These are phyloP conservation scores for Torymus texanus DNA, from an alignment of 2,888 invertebrate species.

Conservation along the genomic window DNA sequence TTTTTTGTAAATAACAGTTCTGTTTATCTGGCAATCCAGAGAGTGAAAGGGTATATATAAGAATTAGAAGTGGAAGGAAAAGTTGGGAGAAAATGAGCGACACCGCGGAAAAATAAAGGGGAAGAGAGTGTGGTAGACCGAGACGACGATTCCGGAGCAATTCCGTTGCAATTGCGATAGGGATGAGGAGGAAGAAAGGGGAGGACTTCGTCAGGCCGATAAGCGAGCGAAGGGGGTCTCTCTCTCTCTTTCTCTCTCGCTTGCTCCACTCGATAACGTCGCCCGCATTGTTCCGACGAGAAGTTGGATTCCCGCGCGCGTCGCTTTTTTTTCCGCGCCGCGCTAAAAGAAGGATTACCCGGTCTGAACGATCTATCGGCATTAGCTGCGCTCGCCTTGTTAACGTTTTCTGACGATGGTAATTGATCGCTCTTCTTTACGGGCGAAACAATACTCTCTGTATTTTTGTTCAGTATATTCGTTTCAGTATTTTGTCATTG, in stretches of 20 bases:
- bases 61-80: neutral
- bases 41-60: neutral
- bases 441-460: neutral
- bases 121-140: constrained; percentile 15
- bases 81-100: neutral
- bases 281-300: constrained; percentile 63
- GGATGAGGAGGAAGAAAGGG: constrained; percentile 1
- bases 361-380: neutral
- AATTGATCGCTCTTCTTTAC: neutral
- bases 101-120: neutral
- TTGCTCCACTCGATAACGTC: constrained; percentile 50
- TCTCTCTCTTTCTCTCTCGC: constrained; percentile 8
- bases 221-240: constrained; percentile 40
- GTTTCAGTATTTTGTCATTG: too few species aligned
- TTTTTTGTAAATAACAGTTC: neutral
- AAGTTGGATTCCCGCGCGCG: constrained; percentile 51
- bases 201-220: constrained; percentile 37
- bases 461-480: too few species aligned
- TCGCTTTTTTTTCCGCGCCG: constrained; percentile 28
- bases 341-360: constrained; percentile 37
- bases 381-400: constrained; percentile 14
- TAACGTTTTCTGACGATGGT: constrained; percentile 4
- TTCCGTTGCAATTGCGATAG: constrained; percentile 43
- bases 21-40: too few species aligned
- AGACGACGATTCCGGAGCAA: constrained; percentile 18